Conservation (phyloP, 2,888 invertebrate species). For the Dastarcus helophoroides region DNA sequence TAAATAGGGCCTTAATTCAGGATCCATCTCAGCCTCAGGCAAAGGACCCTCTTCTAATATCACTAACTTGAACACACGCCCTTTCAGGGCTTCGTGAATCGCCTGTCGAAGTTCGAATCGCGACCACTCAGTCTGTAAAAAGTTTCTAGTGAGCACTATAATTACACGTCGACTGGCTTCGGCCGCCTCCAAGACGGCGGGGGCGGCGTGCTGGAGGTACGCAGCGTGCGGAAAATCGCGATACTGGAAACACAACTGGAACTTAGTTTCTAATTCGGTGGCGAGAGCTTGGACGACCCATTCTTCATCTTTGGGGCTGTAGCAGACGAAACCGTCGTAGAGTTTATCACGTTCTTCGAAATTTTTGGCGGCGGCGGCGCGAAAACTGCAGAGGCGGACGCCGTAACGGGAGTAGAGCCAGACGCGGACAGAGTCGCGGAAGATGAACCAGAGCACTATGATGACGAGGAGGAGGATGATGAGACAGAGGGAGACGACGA, state of each 20-base stretch:
- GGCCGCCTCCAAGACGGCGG: conserved; percentile 75
- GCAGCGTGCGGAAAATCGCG: conserved; percentile 70
- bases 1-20: conserved; percentile 77
- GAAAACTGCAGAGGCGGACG: conserved; percentile 63
- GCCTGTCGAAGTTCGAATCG: conserved; percentile 83
- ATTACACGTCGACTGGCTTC: conserved; percentile 80
- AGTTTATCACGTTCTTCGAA: conserved; percentile 74
- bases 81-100: conserved; percentile 77
- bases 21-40: conserved; percentile 73
- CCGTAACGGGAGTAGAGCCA: conserved; percentile 85
- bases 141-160: conserved; percentile 76
- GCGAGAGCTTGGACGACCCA: conserved; percentile 78
- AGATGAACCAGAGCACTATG: conserved; percentile 69
- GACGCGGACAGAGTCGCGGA: conserved; percentile 73
- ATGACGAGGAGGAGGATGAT: conserved; percentile 66
- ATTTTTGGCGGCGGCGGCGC: conserved; percentile 48
- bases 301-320: conserved; percentile 84
- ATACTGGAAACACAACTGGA: conserved; percentile 80
- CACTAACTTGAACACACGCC: conserved; percentile 74
- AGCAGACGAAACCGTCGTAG: conserved; percentile 88
- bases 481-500: conserved; percentile 67
- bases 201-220: conserved; percentile 45
- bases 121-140: conserved; percentile 89
- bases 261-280: conserved; percentile 74
- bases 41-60: conserved; percentile 78